Evolutionary conservation across 2,888 invertebrate genomes (phyloP), one percentile per base, ranked within the genome.

Genomic region (Agrilus mali): DNA sequence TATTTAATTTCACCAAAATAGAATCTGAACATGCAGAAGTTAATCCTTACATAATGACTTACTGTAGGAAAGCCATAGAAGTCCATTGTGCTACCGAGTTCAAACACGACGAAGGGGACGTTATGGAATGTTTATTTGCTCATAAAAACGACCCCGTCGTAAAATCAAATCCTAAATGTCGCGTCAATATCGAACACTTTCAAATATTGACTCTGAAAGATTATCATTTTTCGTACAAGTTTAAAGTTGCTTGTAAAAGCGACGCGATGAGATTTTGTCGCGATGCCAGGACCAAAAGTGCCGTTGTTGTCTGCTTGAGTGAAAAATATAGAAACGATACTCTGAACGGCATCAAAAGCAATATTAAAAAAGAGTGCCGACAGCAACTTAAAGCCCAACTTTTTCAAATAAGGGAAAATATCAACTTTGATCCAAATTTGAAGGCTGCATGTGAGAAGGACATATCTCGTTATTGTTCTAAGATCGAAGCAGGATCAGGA

Each of bases 151-250:
- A 89, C 55, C 78, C 82, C 5, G 80, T 85, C 57, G 77, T 90
- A 58, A 80, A 83, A 56, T 73, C 78, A 14, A 83, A 85, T 60
- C 70, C 69, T 47, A 90, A 93, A 65, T 97, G 97, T 66, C 76
- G 85, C 50, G 87, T 88, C 33, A 92, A 93, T 47, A 85, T 98
- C 40, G 96, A 97, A 68, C 97, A 98, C 70, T 94, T 95, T 61
- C 97, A 98, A 68, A 72, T 98, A 47, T 86, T 95, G 48, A 85
- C 90, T 3, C 64, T 97, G 50, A 90, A 94, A 65, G 90, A 92
- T 67, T 94, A 90, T 66, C 84, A 83, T 56, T 97, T 96, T 63
- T 89, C 87, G 1, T 86, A 84, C 57, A 90, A 90, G 65, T 97
- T 98, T 65, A 93, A 95, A 68, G 81, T 93, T 63, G 88, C 93